phyloP scores from a whole-genome alignment of 2,797 vertebrate species.

The Glossophaga mutica region DNA sequence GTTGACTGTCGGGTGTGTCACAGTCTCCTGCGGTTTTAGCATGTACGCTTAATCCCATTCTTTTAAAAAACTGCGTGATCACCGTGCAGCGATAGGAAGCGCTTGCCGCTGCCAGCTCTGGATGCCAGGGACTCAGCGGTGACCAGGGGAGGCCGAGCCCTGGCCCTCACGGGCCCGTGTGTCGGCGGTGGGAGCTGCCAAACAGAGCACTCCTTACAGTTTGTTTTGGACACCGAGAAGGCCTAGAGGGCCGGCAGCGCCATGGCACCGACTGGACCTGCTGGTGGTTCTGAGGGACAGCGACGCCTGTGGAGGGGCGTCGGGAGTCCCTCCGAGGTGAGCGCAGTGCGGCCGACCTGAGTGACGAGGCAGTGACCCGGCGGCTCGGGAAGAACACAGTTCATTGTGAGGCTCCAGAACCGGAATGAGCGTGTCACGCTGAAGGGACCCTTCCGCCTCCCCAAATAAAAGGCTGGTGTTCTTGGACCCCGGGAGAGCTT shows the following conservation, averaged over 20 bases:
- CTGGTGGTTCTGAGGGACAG: background rate
- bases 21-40: background rate
- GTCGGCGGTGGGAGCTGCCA: background rate
- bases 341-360: background rate
- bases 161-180: background rate
- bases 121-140: background rate
- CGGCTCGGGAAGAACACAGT: background rate
- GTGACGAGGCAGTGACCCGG: too few relatives aligned
- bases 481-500: background rate
- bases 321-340: background rate
- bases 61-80: background rate
- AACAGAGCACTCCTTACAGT: background rate
- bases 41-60: background rate
- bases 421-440: background rate
- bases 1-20: background rate
- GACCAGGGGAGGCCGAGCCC: background rate
- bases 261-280: background rate
- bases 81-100: background rate
- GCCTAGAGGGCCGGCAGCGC: background rate
- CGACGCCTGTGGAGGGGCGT: background rate
- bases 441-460: background rate
- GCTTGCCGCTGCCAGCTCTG: background rate
- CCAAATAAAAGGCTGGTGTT: background rate
- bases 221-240: background rate
- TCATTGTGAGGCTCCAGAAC: background rate